A percentile compares a stretch with the other conserved stretches of the same genome.
Evolutionary conservation across 2,888 invertebrate genomes (phyloP).

Genomic region (Oscheius sp.): DNA sequence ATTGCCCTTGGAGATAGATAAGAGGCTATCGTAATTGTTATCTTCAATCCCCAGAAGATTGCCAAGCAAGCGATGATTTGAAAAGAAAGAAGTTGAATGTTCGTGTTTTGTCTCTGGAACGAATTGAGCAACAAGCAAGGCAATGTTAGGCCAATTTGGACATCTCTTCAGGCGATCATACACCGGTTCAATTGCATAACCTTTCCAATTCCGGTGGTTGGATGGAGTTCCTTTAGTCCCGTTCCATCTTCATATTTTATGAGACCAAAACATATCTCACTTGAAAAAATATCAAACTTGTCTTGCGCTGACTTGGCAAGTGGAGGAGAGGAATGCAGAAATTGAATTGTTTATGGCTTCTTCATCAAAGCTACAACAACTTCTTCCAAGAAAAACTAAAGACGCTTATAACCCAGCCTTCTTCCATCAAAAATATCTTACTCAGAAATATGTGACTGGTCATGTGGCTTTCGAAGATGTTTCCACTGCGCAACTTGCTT

Average conservation of each 20-base stretch:
- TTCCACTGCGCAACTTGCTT: slow-evolving; percentile 7
- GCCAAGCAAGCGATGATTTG: neutral
- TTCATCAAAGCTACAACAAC: slow-evolving; percentile 14
- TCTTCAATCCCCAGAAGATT: slow-evolving; percentile 8
- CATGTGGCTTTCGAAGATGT: slow-evolving; percentile 1
- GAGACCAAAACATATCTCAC: no score
- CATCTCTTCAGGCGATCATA: slow-evolving; percentile 1
- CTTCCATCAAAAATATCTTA: neutral
- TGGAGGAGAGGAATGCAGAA: no score
- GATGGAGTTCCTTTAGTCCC: no score
- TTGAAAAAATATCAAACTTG: no score
- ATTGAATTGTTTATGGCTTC: slow-evolving; percentile 26
- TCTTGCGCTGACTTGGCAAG: no score
- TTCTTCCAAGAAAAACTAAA: neutral
- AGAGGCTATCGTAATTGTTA: slow-evolving; percentile 26
- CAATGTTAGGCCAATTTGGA: neutral
- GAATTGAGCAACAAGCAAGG: neutral
- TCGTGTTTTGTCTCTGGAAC: neutral
- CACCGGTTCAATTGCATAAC: slow-evolving; percentile 1
- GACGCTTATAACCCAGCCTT: neutral
- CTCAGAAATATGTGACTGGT: neutral
- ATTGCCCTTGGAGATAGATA: neutral
- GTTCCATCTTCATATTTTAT: no score
- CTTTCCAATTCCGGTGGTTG: neutral
- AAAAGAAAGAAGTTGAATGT: neutral